These are phyloP conservation scores for Lepidurus packardi DNA, from an alignment of 1,140 invertebrate genomes.

Conservation along the genomic window DNA sequence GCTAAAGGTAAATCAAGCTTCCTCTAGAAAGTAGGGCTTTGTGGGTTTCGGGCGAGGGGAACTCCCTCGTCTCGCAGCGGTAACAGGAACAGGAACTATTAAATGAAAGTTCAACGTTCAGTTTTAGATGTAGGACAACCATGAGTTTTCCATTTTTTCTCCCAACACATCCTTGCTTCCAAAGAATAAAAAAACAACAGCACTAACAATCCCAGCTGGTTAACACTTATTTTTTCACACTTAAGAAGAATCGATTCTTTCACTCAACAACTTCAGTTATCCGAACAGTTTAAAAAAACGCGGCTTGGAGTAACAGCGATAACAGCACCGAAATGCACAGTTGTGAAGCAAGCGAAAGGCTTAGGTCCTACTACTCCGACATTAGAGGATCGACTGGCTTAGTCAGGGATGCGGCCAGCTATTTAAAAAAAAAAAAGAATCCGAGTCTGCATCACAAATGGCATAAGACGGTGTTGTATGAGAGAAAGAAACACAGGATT, in stretches of 20 bases:
- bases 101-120: constrained; percentile 22
- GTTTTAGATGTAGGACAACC: constrained; percentile 13
- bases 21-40: constrained; percentile 21
- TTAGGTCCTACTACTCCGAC: too few species aligned
- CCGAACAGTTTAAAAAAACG: not conserved
- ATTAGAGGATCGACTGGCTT: too few species aligned
- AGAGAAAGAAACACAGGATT: not conserved
- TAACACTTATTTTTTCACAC: not conserved
- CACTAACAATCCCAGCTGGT: not conserved
- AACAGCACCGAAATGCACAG: too few species aligned
- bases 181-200: not conserved
- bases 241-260: not conserved
- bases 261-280: not conserved
- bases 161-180: not conserved
- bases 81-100: constrained; percentile 19
- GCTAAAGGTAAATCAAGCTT: not conserved
- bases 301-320: too few species aligned
- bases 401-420: too few species aligned
- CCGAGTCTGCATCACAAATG: not conserved
- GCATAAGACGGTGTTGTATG: not conserved
- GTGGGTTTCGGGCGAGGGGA: not conserved
- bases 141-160: not conserved
- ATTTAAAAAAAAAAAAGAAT: too few species aligned
- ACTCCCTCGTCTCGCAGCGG: constrained; percentile 3
- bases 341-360: too few species aligned